Base-by-base conservation (phyloP, 2,888 invertebrate species). In the Entomobrya multifasciata region DNA sequence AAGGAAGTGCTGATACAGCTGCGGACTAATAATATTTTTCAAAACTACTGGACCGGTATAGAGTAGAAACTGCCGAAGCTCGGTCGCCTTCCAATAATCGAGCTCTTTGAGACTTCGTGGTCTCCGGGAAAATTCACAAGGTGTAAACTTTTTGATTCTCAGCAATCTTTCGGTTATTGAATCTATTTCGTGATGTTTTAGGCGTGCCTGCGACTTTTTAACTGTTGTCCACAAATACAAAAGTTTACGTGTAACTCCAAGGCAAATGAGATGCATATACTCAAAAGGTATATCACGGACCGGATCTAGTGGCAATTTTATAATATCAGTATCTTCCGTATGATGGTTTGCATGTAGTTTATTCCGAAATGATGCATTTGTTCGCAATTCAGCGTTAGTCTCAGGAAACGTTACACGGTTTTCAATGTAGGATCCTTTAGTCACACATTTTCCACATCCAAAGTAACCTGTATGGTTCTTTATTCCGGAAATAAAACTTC, bases 251-350 rank as follows among this genome's bases (percentile, higher is more conserved):
- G 25, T 6, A 36, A 62, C 76, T 17, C 85, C 85, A 0, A 85
- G 60, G 22, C 70, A 78, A 0, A 85, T 60, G 4, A 85, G 52
- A 27, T 85, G 85, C 85, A 85, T 85, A 22, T 78, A 85, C 8
- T 85, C 85, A 22, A 60, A 62, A 0, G 85, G 85, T n/a, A 85
- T 52, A 20, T 57, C 47, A 5, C n/a, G 27, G 1, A 79, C 79
- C 17, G 65, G 5, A 55, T 79, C 79, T 2, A 79, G 47, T 17
- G 25, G 44, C 6, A 79, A n/a, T 2, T 2, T 8, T 2, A 10
- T 2, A 5, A 79, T 11, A 17, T 49, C 15, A 5, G 79, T 79
- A 6, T 15, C 8, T 15, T 8, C 2, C 65, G 15, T 65, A 30
- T 79, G 79, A 27, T 79, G 79, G 11, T 30, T 10, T 1, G 17